Evolutionary conservation across 2,797 vertebrate genomes (phyloP), one percentile per base, ranked within the genome.

Genomic region (Halcyon badia): DNA sequence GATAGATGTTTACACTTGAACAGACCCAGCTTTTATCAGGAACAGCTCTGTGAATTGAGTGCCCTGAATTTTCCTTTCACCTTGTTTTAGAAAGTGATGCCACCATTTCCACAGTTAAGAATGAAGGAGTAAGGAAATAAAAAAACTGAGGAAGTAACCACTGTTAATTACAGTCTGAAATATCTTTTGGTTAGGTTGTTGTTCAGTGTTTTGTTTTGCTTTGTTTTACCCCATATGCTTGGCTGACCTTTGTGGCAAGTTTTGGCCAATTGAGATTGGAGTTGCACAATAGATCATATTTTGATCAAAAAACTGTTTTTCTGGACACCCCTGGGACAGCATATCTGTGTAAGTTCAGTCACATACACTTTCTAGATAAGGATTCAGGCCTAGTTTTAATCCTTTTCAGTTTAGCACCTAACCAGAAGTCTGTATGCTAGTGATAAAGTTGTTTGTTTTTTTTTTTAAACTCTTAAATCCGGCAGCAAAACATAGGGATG

Each of bases 301-400:
- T 94, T 87, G 30, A 58, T 41, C 4, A 78, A 92, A 72, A 76
- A 4, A 0, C 7, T 72, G 16, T n/a, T 94, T 90, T 89, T 73
- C 48, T 66, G 56, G 48, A 73, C 15, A 77, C 62, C n/a, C 4
- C 10, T 51, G 42, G 60, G 51, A 88, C 51, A 57, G 46, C 19
- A 22, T 22, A 37, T 81, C 62, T 41, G 20, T 81, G 16, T 71
- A 89, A 75, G 4, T 57, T 89, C 20, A 42, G 72, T 78, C 65
- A 86, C 69, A 56, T 54, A 64, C 7, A 6, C 48, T 78, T 83
- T 78, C 77, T 88, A 71, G 86, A 75, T 90, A 83, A 83, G 30
- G 13, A 66, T 9, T 3, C 14, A 26, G 71, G 48, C 64, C 58
- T 71, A 52, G 61, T 90, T 88, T 83, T 84, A 88, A 85, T 77